phyloP scores from a whole-genome alignment of 2,113 vertebrate species.

The Rutilus rutilus region DNA sequence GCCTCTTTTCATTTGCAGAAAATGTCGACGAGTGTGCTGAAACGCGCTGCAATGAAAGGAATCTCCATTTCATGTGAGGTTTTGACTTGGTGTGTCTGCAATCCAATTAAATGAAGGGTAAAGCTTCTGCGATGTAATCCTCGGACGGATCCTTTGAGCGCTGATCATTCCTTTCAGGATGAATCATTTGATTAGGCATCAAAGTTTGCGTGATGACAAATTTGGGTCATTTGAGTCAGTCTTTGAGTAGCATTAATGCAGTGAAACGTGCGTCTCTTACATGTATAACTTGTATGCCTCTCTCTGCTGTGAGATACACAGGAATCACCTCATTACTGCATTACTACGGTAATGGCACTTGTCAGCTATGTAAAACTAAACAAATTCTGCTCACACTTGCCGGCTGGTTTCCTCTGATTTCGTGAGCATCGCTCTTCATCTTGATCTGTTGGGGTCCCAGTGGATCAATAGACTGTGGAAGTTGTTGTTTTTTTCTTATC shows the following conservation, averaged over 20 bases:
- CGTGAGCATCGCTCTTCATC: constrained; percentile 61
- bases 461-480: constrained; percentile 33
- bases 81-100: constrained; percentile 25
- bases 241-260: background rate
- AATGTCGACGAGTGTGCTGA: background rate
- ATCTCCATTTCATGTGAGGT: constrained; percentile 21
- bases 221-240: constrained; percentile 27
- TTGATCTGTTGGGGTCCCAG: constrained; percentile 61
- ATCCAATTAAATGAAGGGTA: constrained; percentile 33
- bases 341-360: background rate
- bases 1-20: constrained; percentile 30
- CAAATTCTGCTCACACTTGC: constrained; percentile 67
- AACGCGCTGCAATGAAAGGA: constrained; percentile 22
- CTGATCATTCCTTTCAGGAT: constrained; percentile 13
- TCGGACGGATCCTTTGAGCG: constrained; percentile 17
- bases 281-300: background rate
- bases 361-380: constrained; percentile 19
- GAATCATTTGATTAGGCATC: constrained; percentile 33
- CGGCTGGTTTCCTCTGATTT: constrained; percentile 55
- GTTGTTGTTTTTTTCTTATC: constrained; percentile 37
- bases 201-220: constrained; percentile 17
- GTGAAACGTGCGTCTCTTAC: background rate
- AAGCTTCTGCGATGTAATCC: constrained; percentile 31
- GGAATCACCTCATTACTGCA: background rate
- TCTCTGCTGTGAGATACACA: background rate